phyloP scores from a whole-genome alignment of 2,888 invertebrate species.

The Cerceris ruficornis region DNA sequence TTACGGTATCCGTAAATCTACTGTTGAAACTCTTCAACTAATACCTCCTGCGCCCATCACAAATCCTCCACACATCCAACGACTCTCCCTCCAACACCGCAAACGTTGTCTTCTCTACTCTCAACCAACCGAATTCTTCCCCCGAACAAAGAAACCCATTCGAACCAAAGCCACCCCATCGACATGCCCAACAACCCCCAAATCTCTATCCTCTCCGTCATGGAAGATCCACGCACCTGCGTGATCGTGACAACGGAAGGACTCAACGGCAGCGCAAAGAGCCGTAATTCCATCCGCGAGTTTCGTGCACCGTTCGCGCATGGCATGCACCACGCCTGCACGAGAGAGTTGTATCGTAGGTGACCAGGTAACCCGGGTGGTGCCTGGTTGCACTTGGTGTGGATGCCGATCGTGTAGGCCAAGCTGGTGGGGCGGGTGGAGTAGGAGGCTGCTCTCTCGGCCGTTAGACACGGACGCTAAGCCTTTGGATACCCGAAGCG shows the following conservation, averaged over 20 bases:
- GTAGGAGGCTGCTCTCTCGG: slow-evolving; percentile 61
- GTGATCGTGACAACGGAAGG: not conserved
- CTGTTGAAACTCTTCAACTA: too few species aligned
- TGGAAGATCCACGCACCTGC: too few species aligned
- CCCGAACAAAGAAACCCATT: too few species aligned
- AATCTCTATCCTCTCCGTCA: too few species aligned
- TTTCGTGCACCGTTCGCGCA: slow-evolving; percentile 35
- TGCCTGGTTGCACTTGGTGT: slow-evolving; percentile 73
- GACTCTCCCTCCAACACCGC: too few species aligned
- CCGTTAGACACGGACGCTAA: slow-evolving; percentile 47
- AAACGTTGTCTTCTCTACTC: too few species aligned
- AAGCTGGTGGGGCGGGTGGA: slow-evolving; percentile 63
- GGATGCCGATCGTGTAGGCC: slow-evolving; percentile 54
- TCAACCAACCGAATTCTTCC: too few species aligned
- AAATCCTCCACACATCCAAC: too few species aligned
- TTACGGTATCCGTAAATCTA: too few species aligned
- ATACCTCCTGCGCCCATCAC: too few species aligned
- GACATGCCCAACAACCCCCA: too few species aligned
- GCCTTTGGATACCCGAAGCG: slow-evolving; percentile 49
- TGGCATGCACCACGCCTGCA: slow-evolving; percentile 57
- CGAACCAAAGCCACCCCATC: too few species aligned
- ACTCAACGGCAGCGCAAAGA: slow-evolving; percentile 14
- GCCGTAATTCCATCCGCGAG: slow-evolving; percentile 7
- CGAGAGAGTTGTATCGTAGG: slow-evolving; percentile 67
- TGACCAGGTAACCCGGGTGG: slow-evolving; percentile 74